phyloP scores from a whole-genome alignment of 2,113 vertebrate genomes.

The Boulengeromyrus knoepffleri region DNA sequence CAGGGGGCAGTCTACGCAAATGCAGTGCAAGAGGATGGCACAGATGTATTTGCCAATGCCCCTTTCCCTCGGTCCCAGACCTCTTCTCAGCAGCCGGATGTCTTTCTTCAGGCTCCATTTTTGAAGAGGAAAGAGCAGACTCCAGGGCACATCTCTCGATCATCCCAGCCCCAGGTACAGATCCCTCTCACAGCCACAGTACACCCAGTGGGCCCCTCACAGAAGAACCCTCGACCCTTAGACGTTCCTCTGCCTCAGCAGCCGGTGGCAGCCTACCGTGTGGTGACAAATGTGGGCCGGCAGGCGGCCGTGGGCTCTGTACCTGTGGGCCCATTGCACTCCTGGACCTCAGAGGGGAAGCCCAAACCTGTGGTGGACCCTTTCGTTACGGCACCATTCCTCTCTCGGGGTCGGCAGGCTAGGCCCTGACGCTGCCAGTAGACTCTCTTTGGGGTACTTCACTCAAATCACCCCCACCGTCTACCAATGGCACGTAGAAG shows the following conservation, averaged over 20 bases:
- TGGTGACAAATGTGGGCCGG: constrained; percentile 77
- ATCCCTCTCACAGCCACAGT: neutral
- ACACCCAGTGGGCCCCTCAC: neutral
- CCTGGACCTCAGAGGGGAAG: constrained; percentile 72
- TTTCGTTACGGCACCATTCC: constrained; percentile 76
- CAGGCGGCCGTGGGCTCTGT: constrained; percentile 78
- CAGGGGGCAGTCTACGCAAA: constrained; percentile 62
- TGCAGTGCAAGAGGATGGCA: constrained; percentile 43
- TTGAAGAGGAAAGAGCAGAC: constrained; percentile 62
- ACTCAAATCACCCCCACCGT: neutral
- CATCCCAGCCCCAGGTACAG: neutral
- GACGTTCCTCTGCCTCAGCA: constrained; percentile 61
- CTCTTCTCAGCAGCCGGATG: constrained; percentile 61
- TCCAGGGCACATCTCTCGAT: constrained; percentile 40
- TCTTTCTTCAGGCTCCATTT: constrained; percentile 84
- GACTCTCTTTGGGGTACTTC: neutral
- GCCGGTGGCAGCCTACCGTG: constrained; percentile 83
- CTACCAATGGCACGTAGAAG: neutral
- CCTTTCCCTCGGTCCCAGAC: constrained; percentile 58
- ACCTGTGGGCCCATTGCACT: constrained; percentile 67
- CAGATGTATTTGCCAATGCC: constrained; percentile 69
- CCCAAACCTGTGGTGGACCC: constrained; percentile 63
- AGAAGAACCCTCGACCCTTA: constrained; percentile 28
- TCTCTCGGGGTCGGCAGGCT: constrained; percentile 66
- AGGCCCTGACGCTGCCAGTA: constrained; percentile 41